These are phyloP conservation scores for Charaxes varanes DNA, from an alignment of 1,140 invertebrate species.

Conservation along the genomic window DNA sequence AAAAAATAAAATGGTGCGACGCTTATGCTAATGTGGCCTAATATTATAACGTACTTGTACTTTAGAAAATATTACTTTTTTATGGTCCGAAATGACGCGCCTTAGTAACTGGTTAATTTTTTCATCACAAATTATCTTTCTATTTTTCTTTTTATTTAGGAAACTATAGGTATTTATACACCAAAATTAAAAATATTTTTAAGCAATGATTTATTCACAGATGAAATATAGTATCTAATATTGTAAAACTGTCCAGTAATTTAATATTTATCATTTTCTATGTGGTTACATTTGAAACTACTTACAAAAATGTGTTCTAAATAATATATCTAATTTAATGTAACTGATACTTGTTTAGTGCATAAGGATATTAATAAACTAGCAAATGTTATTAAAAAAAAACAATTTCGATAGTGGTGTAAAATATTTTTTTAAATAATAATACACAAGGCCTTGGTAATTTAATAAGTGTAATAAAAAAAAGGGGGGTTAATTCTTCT, in stretches of 20 bases:
- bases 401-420: slow-evolving; percentile 16
- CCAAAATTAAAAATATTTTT: slow-evolving; percentile 19
- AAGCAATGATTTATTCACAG: slow-evolving; percentile 11
- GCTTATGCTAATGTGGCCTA: too few relatives aligned
- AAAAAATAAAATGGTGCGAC: too few relatives aligned
- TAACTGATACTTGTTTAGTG: too few relatives aligned
- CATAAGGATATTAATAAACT: too few relatives aligned
- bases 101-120: too few relatives aligned
- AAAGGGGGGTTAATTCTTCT: neutral
- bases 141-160: slow-evolving; percentile 2
- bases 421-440: too few relatives aligned
- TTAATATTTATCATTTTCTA: slow-evolving; percentile 18
- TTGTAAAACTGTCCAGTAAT: slow-evolving; percentile 16
- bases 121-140: slow-evolving; percentile 3
- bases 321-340: slow-evolving; percentile 1
- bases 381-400: neutral
- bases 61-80: too few relatives aligned
- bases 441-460: slow-evolving; percentile 6
- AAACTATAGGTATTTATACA: slow-evolving; percentile 19
- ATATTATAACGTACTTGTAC: too few relatives aligned
- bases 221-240: slow-evolving; percentile 6
- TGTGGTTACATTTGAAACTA: slow-evolving; percentile 6
- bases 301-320: slow-evolving; percentile 19
- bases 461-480: slow-evolving; percentile 7
- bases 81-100: too few relatives aligned